Base-by-base conservation (phyloP, 2,888 invertebrate species). In the Dendrolimus pini region DNA sequence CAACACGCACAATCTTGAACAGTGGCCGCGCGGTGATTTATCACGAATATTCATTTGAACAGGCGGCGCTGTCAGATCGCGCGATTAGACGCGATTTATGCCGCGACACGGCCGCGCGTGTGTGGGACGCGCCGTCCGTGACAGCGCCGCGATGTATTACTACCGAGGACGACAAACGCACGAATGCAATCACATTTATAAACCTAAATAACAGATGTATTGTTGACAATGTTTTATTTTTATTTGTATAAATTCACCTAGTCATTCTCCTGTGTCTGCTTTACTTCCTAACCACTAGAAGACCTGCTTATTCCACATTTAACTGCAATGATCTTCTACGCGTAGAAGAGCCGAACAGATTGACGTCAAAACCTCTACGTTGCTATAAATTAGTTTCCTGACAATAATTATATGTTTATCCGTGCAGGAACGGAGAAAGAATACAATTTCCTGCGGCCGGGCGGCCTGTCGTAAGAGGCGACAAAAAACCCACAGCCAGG, bases 41-140 rank as follows among this genome's bases (percentile, higher is more conserved):
- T 87, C 79, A 82, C 80, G 83, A 87, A 88, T 88, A 86, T 87
- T 88, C 85, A 87, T 87, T 89, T 87, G 83, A 86, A 85, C 85
- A 85, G 82, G 75, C 80, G 56, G 75, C 72, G 77, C 80, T 83
- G 88, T 86, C 88, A 81, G 88, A 88, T 87, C 78, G 82, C 68
- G 79, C 84, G 87, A 89, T 87, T 83, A 67, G 72, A 61, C 72
- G 71, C 82, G 82, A 88, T 84, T 88, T 86, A 88, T 85, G 85
- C 83, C 82, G 77, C 73, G 71, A 47, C 47, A 47, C 47, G 47
- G 47, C 47, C 47, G 47, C 47, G 47, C 47, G 47, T 47, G 47
- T 47, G 47, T 47, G 47, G 47, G 47, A 47, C 47, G 47, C 47
- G 47, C 9, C 47, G 47, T 47, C 47, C 47, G 47, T 47, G 47